phyloP scores from a whole-genome alignment of 2,888 invertebrate species.

The Agriopis aurantiaria region DNA sequence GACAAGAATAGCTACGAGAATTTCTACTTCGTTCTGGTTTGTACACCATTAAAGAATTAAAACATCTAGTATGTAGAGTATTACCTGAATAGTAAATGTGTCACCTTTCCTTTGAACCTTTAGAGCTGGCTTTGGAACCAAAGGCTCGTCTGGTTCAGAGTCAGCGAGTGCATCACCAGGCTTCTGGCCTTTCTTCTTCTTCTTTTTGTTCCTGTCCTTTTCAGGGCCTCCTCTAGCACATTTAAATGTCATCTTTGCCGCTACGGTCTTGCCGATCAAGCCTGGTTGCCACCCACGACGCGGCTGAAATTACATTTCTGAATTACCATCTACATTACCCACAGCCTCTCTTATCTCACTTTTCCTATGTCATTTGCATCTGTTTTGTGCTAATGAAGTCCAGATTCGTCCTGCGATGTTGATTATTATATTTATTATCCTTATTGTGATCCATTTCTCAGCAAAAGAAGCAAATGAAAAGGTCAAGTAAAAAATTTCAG shows the following conservation, averaged over 20 bases:
- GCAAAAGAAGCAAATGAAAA: too few relatives aligned
- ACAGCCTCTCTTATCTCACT: background rate
- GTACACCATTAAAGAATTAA: background rate
- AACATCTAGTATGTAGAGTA: background rate
- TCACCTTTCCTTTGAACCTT: conserved; percentile 89
- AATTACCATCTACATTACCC: background rate
- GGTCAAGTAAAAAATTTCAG: too few relatives aligned
- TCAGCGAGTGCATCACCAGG: conserved; percentile 66
- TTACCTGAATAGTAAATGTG: conserved; percentile 87
- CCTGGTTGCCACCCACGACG: conserved; percentile 87
- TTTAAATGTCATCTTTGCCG: conserved; percentile 78
- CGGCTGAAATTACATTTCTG: conserved; percentile 52
- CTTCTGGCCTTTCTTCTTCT: conserved; percentile 66
- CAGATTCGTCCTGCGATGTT: too few relatives aligned
- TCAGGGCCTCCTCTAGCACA: conserved; percentile 70
- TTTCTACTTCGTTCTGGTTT: too few relatives aligned
- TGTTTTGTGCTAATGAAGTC: too few relatives aligned
- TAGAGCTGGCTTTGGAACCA: conserved; percentile 88
- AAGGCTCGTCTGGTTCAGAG: conserved; percentile 76
- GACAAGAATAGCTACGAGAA: too few relatives aligned
- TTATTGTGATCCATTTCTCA: too few relatives aligned
- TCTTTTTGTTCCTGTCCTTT: conserved; percentile 74
- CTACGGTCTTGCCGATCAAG: conserved; percentile 81
- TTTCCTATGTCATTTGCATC: too few relatives aligned
- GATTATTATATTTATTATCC: too few relatives aligned